Evolutionary conservation across 2,113 vertebrate genomes (phyloP).

Genomic region (Epinephelus moara): DNA sequence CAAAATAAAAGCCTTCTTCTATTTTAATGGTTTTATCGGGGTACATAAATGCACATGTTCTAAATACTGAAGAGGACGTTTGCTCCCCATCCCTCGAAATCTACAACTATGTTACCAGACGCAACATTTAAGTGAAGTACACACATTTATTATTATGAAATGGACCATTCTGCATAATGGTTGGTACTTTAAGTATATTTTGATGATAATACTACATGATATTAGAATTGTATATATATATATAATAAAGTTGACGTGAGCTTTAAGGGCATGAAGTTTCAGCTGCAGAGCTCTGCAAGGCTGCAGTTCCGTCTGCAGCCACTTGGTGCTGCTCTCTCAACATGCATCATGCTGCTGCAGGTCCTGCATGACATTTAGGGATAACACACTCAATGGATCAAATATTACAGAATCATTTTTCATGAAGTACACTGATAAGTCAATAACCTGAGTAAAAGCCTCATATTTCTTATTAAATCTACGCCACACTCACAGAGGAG

Average conservation of each 20-base stretch:
- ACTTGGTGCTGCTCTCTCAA: constrained; percentile 73
- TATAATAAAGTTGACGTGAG: not conserved
- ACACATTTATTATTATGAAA: no score
- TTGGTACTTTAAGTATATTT: not conserved
- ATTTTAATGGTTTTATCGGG: no score
- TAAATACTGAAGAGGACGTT: no score
- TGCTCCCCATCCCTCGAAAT: no score
- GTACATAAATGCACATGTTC: no score
- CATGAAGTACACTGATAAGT: constrained; percentile 23
- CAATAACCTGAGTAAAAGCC: constrained; percentile 31
- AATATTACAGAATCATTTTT: constrained; percentile 34
- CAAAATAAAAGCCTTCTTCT: no score
- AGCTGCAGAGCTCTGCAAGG: constrained; percentile 11
- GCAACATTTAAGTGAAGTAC: no score
- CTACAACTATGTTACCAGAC: no score
- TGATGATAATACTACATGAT: not conserved
- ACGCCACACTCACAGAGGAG: constrained; percentile 11
- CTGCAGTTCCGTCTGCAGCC: constrained; percentile 50
- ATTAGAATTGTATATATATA: not conserved
- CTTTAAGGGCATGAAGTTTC: not conserved
- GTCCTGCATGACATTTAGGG: not conserved
- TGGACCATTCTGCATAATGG: not conserved
- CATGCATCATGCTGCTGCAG: constrained; percentile 8
- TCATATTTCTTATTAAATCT: constrained; percentile 46
- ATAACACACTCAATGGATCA: constrained; percentile 18